Evolutionary conservation across 2,797 vertebrate genomes (phyloP), one percentile per base, ranked within the genome.

Genomic region (Chloroceryle inda): DNA sequence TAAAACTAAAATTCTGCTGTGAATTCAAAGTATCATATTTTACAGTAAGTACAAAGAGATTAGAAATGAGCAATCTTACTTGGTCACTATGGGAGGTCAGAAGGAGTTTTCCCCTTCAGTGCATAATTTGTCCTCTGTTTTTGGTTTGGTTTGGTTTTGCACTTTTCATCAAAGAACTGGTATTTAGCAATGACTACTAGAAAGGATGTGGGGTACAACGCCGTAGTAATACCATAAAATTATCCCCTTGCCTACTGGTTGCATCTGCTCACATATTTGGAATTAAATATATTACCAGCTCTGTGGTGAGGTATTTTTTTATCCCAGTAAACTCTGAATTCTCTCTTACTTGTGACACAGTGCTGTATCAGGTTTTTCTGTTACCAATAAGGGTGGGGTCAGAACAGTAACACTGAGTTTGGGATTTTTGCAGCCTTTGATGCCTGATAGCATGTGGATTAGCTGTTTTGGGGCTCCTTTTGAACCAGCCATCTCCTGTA

Each of bases 81-180:
- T 72, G 61, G 58, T 93, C 73, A 58, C 53, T 64, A 31, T 6
- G 14, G 21, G 53, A 68, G 29, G 38, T 86, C 64, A 90, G n/a
- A 55, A 68, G 37, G 37, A 35, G 16, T 78, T 83, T 83, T 49
- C 10, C 23, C 53, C 26, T 75, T 86, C 45, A 35, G 13, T 49
- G 37, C 29, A 53, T 44, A 76, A 62, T 68, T 86, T 83, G 37
- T 61, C 35, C 24, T 76, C 62, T 76, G 21, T 35, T 42, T 83
- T 53, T 38, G 50, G 22, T 76, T 69, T 66, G 3, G 0, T 79
- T 89, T 66, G 3, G 0, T 79, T 89, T 95, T 92, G 37, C 37
- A 72, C 38, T 91, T 94, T 75, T 78, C 69, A 72, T 68, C 68
- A 58, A 83, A 92, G 53, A 50, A 31, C 44, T 92, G 85, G 52